These are phyloP conservation scores for Cottoperca gobio DNA, from an alignment of 2,797 vertebrate species.

Conservation along the genomic window DNA sequence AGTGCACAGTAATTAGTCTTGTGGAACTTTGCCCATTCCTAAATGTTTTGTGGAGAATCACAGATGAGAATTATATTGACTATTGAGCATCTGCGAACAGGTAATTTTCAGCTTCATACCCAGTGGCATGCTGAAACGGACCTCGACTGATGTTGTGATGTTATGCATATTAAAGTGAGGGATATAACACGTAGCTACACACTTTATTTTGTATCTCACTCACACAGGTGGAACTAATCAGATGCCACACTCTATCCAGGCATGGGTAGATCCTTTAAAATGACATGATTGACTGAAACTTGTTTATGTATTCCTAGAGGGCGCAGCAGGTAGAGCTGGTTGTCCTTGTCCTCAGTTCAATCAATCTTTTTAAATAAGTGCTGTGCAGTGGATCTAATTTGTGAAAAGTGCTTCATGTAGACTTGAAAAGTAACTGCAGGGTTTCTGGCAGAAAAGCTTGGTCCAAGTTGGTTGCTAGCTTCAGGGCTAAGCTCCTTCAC, in stretches of 20 bases:
- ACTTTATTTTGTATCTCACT: neutral
- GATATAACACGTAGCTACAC: neutral
- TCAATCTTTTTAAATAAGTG: no score
- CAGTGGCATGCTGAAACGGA: neutral
- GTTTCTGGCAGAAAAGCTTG: no score
- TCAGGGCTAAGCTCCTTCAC: no score
- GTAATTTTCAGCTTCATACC: conserved; percentile 11
- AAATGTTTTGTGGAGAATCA: conserved; percentile 16
- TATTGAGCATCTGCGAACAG: neutral
- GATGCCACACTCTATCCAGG: neutral
- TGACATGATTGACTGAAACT: neutral
- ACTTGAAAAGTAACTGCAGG: no score
- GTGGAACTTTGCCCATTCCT: conserved; percentile 13
- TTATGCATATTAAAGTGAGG: neutral
- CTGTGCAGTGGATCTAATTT: no score
- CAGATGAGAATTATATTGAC: conserved; percentile 3
- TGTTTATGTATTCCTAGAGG: neutral
- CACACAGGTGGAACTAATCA: neutral
- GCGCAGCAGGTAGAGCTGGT: neutral
- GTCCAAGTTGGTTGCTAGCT: no score
- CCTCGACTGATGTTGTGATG: neutral
- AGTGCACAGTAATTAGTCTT: conserved; percentile 1
- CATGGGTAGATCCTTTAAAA: neutral
- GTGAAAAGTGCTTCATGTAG: no score
- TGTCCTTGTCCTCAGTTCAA: neutral